Evolutionary conservation across 1,140 invertebrate species (phyloP), one percentile per base, ranked within the genome.

Genomic region (Cyphomyrmex costatus): DNA sequence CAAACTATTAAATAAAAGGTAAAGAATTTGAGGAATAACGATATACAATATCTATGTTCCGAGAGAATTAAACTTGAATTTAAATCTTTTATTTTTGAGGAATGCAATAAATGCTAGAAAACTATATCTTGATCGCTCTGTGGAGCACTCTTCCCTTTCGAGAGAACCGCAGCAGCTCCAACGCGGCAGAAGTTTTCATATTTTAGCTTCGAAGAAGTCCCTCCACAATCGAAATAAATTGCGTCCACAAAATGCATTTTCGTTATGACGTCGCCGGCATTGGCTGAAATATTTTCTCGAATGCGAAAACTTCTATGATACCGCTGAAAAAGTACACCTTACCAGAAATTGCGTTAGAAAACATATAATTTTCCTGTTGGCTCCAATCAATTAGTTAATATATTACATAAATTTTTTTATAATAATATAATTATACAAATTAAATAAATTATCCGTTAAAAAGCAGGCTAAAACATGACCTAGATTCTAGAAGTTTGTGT

Each of bases 161-260:
- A 83, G 10, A 61, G n/a, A 24, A 60, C 33, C 36, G 51, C 19
- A 33, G 36, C 14, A 60, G 36, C 19, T 60, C 36, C 51, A 16
- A 83, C 14, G 56, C 79, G 36, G 33, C 19, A 56, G 24, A 82
- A 82, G 79, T 83, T 83, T 83, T 83, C 79, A 83, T 83, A 83
- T 74, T 83, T 83, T 56, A 83, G 36, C 68, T 74, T 83, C 79
- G 68, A 46, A 74, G 68, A 27, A 83, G 79, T 83, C 70, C 3
- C 42, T 83, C 79, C 24, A 83, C 68, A 83, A 83, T 83, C 68
- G 79, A 83, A 74, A 83, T 83, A 83, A 83, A 83, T 83, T 83
- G 79, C 79, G 79, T 83, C 79, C 79, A 73, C 27, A 74, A 74
- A 83, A 83, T 60, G 53, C 68, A 83, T 74, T 83, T 83, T 83